Evolutionary conservation across 2,888 invertebrate species (phyloP).

Genomic region (Aphelenchoides bicaudatus): DNA sequence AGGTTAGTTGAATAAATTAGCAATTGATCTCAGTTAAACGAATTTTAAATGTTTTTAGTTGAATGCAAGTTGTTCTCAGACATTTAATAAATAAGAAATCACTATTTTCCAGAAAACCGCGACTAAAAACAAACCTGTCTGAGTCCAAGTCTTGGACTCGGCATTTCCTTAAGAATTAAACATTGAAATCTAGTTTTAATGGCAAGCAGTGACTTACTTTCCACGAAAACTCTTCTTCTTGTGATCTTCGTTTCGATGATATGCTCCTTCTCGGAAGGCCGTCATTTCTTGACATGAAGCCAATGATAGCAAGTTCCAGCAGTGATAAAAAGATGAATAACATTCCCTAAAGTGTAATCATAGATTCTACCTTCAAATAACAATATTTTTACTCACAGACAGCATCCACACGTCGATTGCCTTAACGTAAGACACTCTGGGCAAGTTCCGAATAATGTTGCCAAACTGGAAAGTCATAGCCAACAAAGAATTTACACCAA

Average conservation of each 20-base stretch:
- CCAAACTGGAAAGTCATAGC: constrained; percentile 61
- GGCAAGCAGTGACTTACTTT: too few relatives aligned
- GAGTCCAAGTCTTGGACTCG: constrained; percentile 55
- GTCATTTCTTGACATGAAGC: constrained; percentile 60
- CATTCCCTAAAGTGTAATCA: constrained; percentile 44
- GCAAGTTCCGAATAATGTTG: constrained; percentile 60
- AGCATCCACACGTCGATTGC: constrained; percentile 59
- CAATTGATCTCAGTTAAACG: too few relatives aligned
- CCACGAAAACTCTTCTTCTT: constrained; percentile 52
- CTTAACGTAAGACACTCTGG: constrained; percentile 60
- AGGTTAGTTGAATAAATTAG: too few relatives aligned
- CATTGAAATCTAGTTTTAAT: too few relatives aligned
- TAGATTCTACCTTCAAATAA: background rate
- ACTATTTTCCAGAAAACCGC: too few relatives aligned
- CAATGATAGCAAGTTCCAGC: constrained; percentile 58
- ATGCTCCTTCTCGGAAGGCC: constrained; percentile 48
- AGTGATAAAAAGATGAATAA: constrained; percentile 59
- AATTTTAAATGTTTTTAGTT: too few relatives aligned
- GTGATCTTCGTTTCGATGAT: constrained; percentile 21
- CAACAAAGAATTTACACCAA: constrained; percentile 59
- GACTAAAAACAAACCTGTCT: too few relatives aligned
- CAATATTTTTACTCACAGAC: constrained; percentile 20
- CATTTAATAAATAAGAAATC: too few relatives aligned
- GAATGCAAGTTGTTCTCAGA: too few relatives aligned
- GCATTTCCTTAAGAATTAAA: too few relatives aligned